Evolutionary conservation across 2,113 vertebrate genomes (phyloP).

Genomic region (Mandrillus leucophaeus): DNA sequence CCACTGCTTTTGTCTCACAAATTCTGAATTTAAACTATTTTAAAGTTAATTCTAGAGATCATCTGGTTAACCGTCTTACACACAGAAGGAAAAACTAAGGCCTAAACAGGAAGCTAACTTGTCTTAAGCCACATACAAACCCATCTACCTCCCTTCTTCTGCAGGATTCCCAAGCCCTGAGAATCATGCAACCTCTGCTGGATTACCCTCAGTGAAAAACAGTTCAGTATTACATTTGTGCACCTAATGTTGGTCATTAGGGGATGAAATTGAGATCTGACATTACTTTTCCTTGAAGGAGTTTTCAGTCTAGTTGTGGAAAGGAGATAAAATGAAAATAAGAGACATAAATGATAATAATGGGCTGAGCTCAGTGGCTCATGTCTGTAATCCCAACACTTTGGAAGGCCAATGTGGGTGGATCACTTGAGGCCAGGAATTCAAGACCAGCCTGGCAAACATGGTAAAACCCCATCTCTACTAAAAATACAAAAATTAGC

Average conservation of each 20-base stretch:
- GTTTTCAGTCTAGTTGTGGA: neutral
- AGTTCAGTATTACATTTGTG: neutral
- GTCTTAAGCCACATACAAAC: neutral
- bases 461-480: too few species aligned
- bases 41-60: neutral
- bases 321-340: slow-evolving; percentile 29
- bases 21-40: slow-evolving; percentile 39
- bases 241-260: neutral
- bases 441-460: too few species aligned
- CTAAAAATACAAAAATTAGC: too few species aligned
- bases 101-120: neutral
- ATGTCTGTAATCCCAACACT: too few species aligned
- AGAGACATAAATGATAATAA: neutral
- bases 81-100: neutral
- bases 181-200: neutral
- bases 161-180: neutral
- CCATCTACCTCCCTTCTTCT: neutral
- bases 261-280: neutral
- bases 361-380: neutral
- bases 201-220: neutral
- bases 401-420: too few species aligned
- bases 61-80: neutral
- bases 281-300: neutral
- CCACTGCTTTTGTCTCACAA: slow-evolving; percentile 1
- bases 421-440: too few species aligned